phyloP scores from a whole-genome alignment of 2,797 vertebrate genomes.

The Anabas testudineus region DNA sequence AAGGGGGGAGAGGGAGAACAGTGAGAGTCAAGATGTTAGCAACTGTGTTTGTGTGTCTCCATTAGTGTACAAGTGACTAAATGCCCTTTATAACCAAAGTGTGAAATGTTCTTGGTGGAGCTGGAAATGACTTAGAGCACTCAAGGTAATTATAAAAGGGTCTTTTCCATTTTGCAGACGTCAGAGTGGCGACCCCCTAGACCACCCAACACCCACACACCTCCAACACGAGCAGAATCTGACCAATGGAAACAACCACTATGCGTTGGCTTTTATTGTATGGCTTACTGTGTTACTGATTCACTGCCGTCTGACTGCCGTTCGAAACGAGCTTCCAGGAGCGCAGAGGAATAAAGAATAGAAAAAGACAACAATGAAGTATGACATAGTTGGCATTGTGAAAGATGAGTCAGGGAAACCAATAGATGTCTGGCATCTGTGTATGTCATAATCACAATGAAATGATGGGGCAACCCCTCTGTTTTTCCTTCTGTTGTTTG shows the following conservation, averaged over 20 bases:
- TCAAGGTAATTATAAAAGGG: conserved; percentile 48
- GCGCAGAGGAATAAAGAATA: conserved; percentile 52
- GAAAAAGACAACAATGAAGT: conserved; percentile 46
- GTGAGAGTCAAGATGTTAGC: conserved; percentile 61
- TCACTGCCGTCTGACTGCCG: conserved; percentile 67
- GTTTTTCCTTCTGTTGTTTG: conserved; percentile 72
- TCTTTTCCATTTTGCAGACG: conserved; percentile 53
- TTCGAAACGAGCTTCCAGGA: conserved; percentile 68
- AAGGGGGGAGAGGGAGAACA: too few relatives aligned
- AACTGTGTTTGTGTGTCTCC: conserved; percentile 65
- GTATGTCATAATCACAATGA: conserved; percentile 74
- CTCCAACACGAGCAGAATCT: conserved; percentile 39
- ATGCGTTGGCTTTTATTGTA: conserved; percentile 59
- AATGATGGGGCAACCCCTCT: conserved; percentile 73
- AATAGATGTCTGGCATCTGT: conserved; percentile 71
- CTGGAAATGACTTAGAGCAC: conserved; percentile 68
- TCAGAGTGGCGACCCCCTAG: conserved; percentile 27
- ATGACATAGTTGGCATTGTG: conserved; percentile 69
- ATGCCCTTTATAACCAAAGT: conserved; percentile 65
- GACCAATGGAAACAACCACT: conserved; percentile 54
- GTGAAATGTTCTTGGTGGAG: conserved; percentile 71
- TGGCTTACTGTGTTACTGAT: conserved; percentile 68
- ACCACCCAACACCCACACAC: conserved; percentile 39
- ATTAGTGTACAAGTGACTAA: conserved; percentile 65
- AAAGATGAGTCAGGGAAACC: conserved; percentile 76